Percentiles rank a stretch among this genome's conserved stretches.
Evolutionary conservation across 2,888 invertebrate species (phyloP).

Genomic region (Apamea crenata): DNA sequence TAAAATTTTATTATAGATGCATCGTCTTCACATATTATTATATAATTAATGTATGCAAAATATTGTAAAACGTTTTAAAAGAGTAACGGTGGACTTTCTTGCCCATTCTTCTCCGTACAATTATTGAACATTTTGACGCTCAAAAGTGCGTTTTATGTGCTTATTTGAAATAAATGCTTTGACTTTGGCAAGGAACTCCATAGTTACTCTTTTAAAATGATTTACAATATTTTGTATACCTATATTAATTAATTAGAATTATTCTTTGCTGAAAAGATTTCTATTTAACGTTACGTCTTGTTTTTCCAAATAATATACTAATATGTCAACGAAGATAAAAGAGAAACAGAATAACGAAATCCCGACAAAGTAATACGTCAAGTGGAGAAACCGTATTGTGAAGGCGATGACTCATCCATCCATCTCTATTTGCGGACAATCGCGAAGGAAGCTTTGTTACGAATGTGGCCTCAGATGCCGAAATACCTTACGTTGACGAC

Average conservation of each 20-base stretch:
- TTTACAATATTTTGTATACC: not conserved
- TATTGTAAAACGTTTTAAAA: too few species aligned
- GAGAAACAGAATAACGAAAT: constrained; percentile 44
- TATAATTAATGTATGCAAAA: too few species aligned
- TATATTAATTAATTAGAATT: not conserved
- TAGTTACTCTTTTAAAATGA: too few species aligned
- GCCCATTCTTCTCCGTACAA: too few species aligned
- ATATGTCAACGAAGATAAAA: constrained; percentile 29
- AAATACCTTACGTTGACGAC: constrained; percentile 27
- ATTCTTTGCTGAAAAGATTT: constrained; percentile 5
- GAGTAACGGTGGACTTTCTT: too few species aligned
- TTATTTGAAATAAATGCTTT: too few species aligned
- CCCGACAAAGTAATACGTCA: constrained; percentile 56
- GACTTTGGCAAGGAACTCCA: too few species aligned
- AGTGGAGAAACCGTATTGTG: constrained; percentile 33
- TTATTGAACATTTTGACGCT: too few species aligned
- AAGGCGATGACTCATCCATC: constrained; percentile 55
- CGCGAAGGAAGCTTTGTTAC: constrained; percentile 42
- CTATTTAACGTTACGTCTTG: not conserved
- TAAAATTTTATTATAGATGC: too few species aligned
- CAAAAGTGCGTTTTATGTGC: too few species aligned
- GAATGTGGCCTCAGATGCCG: constrained; percentile 29
- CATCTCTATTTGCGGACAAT: constrained; percentile 60
- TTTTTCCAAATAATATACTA: constrained; percentile 25
- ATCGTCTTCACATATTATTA: too few species aligned